These are phyloP conservation scores for Pararge aegeria DNA, from an alignment of 1,140 invertebrate species.

Conservation along the genomic window DNA sequence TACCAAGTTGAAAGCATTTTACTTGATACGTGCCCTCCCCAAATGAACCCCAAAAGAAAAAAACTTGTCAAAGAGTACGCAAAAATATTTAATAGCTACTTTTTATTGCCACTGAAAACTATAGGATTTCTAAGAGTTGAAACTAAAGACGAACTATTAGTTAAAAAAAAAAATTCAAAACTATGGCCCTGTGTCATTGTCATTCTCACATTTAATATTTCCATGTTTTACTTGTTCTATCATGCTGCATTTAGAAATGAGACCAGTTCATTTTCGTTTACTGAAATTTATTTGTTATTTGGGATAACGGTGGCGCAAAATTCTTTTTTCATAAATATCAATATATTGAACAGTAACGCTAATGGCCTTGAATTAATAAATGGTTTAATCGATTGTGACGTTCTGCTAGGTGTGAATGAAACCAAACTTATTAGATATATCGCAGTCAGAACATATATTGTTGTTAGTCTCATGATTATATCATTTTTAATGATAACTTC, in stretches of 20 bases:
- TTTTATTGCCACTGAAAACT: constrained; percentile 29
- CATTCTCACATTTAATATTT: background rate
- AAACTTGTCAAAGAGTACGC: constrained; percentile 37
- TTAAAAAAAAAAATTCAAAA: constrained; percentile 10
- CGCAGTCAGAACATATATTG: constrained; percentile 1
- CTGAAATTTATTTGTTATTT: background rate
- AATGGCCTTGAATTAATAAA: constrained; percentile 32
- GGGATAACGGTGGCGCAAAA: background rate
- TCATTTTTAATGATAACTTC: background rate
- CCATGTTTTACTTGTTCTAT: background rate
- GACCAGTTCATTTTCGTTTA: background rate
- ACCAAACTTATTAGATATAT: constrained; percentile 51
- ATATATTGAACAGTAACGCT: constrained; percentile 32
- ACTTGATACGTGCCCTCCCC: background rate
- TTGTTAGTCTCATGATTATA: background rate
- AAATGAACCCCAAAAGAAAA: background rate
- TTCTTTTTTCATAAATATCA: constrained; percentile 23
- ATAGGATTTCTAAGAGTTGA: constrained; percentile 40
- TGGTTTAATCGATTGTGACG: constrained; percentile 42
- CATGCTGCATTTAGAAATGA: background rate
- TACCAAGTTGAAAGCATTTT: background rate
- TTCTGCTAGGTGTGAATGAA: constrained; percentile 40
- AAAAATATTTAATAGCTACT: constrained; percentile 25
- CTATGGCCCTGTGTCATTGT: background rate
- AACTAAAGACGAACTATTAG: constrained; percentile 31